Evolutionary conservation across 2,113 vertebrate species (phyloP).

Genomic region (Patagioenas fasciata): DNA sequence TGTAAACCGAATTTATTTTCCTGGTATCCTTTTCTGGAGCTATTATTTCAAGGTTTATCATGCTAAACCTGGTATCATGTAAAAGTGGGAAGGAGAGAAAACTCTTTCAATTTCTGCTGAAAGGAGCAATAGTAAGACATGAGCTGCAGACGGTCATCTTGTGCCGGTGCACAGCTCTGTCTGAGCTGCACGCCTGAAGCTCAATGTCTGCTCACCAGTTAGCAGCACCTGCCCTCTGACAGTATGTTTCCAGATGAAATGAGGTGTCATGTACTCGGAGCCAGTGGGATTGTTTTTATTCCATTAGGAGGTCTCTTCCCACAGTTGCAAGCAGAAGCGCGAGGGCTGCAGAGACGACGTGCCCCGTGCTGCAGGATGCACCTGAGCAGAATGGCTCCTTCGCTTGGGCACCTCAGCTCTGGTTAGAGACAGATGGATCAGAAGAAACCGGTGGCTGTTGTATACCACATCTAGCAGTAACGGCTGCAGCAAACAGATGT

Average conservation of each 20-base stretch:
- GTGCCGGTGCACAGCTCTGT: background rate
- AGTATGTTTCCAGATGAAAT: background rate
- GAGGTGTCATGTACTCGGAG: background rate
- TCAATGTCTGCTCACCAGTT: background rate
- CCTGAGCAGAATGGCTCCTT: background rate
- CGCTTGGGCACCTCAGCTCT: background rate
- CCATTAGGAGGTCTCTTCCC: background rate
- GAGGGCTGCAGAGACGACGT: background rate
- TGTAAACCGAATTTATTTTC: background rate
- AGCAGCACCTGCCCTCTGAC: background rate
- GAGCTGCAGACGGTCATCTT: background rate
- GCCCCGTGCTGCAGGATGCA: background rate
- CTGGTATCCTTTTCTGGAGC: background rate
- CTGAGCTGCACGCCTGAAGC: background rate
- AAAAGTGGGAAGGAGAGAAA: background rate
- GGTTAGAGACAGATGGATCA: background rate
- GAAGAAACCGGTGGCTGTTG: background rate
- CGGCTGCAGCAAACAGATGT: fast-evolving
- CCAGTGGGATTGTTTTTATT: background rate
- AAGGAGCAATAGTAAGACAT: background rate
- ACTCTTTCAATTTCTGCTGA: background rate
- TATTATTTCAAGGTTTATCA: background rate
- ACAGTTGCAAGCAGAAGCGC: background rate
- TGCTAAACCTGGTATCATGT: background rate
- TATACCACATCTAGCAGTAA: background rate